phyloP scores from a whole-genome alignment of 2,113 vertebrate species.

The Mandrillus leucophaeus region DNA sequence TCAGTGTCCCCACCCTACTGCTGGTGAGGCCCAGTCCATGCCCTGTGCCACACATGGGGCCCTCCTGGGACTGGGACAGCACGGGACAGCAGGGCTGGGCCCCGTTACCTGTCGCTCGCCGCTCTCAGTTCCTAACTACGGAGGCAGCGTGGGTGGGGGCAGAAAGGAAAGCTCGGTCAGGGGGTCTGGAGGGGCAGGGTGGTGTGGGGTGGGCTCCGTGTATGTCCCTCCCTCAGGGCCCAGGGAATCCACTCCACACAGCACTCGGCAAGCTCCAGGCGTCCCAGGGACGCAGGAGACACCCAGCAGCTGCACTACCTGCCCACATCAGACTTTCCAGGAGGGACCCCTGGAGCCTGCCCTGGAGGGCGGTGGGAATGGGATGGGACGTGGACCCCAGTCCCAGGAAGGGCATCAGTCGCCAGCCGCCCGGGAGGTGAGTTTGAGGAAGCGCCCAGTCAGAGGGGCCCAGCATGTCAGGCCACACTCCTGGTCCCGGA shows the following conservation, averaged over 20 bases:
- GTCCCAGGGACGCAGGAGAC: neutral
- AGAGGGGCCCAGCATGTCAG: neutral
- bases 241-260: rapidly evolving
- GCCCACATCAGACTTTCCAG: neutral
- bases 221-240: neutral
- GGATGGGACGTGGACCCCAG: neutral
- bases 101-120: constrained; percentile 93
- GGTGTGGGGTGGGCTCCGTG: neutral
- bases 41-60: constrained; percentile 83
- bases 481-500: neutral
- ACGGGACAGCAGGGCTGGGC: neutral
- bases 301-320: rapidly evolving
- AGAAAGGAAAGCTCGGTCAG: constrained; percentile 85
- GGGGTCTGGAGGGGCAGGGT: neutral
- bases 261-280: neutral
- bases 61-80: constrained; percentile 78
- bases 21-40: constrained; percentile 81
- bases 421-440: neutral
- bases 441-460: too few species aligned
- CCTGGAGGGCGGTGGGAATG: neutral
- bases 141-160: constrained; percentile 86
- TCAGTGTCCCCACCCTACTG: constrained; percentile 27
- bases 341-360: neutral
- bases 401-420: neutral
- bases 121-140: constrained; percentile 99